phyloP scores from a whole-genome alignment of 2,888 invertebrate genomes.

The Helleia helle region DNA sequence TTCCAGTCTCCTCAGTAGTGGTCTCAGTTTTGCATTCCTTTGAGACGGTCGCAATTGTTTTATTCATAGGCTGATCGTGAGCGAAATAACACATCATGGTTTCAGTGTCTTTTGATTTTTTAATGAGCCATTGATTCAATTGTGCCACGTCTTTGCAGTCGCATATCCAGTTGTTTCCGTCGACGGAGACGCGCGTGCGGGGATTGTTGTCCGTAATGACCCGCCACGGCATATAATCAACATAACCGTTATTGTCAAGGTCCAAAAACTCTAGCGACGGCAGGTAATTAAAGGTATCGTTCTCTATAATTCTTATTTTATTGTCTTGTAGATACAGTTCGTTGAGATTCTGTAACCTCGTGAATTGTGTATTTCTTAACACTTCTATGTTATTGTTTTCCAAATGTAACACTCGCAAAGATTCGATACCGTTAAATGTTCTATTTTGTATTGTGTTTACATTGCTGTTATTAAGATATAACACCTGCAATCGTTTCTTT shows the following conservation, averaged over 20 bases:
- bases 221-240: slow-evolving; percentile 84
- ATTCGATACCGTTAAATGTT: slow-evolving; percentile 86
- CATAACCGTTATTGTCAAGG: slow-evolving; percentile 84
- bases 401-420: slow-evolving; percentile 82
- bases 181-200: slow-evolving; percentile 80
- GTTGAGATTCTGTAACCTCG: slow-evolving; percentile 80
- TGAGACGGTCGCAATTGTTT: slow-evolving; percentile 61
- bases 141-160: slow-evolving; percentile 82
- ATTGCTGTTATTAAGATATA: slow-evolving; percentile 86
- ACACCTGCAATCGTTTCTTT: slow-evolving; percentile 84
- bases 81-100: slow-evolving; percentile 79
- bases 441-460: slow-evolving; percentile 84
- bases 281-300: slow-evolving; percentile 84
- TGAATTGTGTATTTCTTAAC: slow-evolving; percentile 85
- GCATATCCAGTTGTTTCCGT: slow-evolving; percentile 89
- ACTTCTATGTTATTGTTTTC: slow-evolving; percentile 83
- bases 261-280: slow-evolving; percentile 80
- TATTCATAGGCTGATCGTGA: slow-evolving; percentile 63
- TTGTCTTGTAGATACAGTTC: slow-evolving; percentile 86
- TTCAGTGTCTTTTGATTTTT: slow-evolving; percentile 78
- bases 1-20: slow-evolving; percentile 76
- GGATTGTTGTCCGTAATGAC: slow-evolving; percentile 78
- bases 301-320: slow-evolving; percentile 80
- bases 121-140: slow-evolving; percentile 80
- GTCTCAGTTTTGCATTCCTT: slow-evolving; percentile 76